Evolutionary conservation across 2,797 vertebrate genomes (phyloP).

Genomic region (Pangasius larnaudii): DNA sequence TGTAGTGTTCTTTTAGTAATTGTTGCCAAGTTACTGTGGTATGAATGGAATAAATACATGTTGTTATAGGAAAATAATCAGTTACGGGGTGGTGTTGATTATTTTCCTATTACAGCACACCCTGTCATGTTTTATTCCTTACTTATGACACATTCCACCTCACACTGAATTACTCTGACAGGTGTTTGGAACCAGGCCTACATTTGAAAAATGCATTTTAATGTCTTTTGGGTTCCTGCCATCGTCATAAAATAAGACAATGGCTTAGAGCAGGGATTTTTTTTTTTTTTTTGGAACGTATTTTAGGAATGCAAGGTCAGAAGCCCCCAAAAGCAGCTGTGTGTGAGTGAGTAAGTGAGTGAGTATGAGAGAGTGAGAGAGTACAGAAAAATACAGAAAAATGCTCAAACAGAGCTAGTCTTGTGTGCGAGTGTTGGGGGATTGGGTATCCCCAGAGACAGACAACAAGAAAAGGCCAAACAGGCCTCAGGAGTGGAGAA

Average conservation of each 20-base stretch:
- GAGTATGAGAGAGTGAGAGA: slow-evolving; percentile 5
- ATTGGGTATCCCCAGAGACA: neutral
- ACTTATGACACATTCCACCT: neutral
- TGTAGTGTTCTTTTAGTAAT: neutral
- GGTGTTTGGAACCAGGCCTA: slow-evolving; percentile 34
- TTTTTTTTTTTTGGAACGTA: slow-evolving; percentile 48
- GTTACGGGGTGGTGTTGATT: neutral
- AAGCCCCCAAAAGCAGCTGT: slow-evolving; percentile 26
- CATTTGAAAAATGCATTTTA: slow-evolving; percentile 29
- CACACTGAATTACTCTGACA: slow-evolving; percentile 2
- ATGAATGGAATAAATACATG: neutral
- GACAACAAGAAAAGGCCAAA: neutral
- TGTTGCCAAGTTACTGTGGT: neutral
- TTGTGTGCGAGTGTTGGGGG: too few species aligned
- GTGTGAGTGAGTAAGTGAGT: neutral
- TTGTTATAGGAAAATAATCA: neutral
- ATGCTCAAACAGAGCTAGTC: neutral
- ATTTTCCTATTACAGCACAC: neutral
- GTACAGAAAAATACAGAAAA: neutral
- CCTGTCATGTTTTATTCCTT: neutral
- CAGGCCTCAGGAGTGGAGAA: slow-evolving; percentile 6
- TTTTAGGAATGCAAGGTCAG: slow-evolving; percentile 52
- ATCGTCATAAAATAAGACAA: slow-evolving; percentile 31
- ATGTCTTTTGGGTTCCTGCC: slow-evolving; percentile 41
- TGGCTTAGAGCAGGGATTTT: slow-evolving; percentile 24